phyloP scores from a whole-genome alignment of 1,140 invertebrate species.

The Drosophila sucinea region DNA sequence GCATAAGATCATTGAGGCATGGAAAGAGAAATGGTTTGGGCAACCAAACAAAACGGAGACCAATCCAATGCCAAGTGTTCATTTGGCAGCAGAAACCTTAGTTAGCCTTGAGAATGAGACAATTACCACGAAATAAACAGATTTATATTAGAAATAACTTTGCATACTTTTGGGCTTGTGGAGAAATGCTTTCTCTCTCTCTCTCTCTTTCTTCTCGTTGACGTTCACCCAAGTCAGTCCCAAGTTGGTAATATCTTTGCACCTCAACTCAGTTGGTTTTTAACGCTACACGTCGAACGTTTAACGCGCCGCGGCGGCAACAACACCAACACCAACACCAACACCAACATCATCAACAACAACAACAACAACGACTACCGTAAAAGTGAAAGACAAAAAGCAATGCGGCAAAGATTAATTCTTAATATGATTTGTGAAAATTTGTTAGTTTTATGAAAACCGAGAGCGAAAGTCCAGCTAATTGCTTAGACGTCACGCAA shows the following conservation, averaged over 20 bases:
- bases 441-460: slow-evolving; percentile 49
- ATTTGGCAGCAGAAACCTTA: background rate
- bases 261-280: slow-evolving; percentile 57
- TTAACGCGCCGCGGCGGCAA: slow-evolving; percentile 47
- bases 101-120: background rate
- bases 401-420: slow-evolving; percentile 56
- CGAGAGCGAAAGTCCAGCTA: slow-evolving; percentile 67
- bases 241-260: slow-evolving; percentile 60
- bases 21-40: slow-evolving; percentile 10
- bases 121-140: background rate
- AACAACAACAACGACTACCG: slow-evolving; percentile 25
- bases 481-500: slow-evolving; percentile 58
- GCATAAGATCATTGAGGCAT: background rate
- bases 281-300: slow-evolving; percentile 58
- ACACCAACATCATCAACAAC: too few relatives aligned
- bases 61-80: background rate
- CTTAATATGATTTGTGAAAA: slow-evolving; percentile 55
- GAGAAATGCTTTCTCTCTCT: slow-evolving; percentile 4
- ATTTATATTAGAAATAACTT: background rate
- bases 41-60: background rate
- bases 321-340: too few relatives aligned
- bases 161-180: slow-evolving; percentile 44
- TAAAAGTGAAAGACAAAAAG: slow-evolving; percentile 72
- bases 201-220: slow-evolving; percentile 16
- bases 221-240: slow-evolving; percentile 43